Evolutionary conservation across 2,113 vertebrate genomes (phyloP).

Genomic region (Notothenia coriiceps): DNA sequence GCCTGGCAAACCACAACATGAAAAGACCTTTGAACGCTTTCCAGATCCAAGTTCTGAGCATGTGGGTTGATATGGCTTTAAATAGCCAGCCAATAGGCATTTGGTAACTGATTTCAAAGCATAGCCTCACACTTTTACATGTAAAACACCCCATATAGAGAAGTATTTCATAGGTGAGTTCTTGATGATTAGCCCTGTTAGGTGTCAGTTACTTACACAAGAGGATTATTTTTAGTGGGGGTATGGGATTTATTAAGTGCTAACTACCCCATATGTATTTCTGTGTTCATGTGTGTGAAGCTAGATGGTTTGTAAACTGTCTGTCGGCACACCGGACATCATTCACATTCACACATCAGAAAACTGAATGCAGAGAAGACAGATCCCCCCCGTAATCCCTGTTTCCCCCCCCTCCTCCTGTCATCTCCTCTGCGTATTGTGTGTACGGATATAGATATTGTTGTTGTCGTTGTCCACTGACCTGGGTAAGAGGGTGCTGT

Average conservation of each 20-base stretch:
- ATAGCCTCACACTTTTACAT: constrained; percentile 2
- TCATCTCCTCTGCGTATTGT: background rate
- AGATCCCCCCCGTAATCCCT: constrained; percentile 12
- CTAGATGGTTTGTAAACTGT: background rate
- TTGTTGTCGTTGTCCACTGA: constrained; percentile 75
- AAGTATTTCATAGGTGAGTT: constrained; percentile 1
- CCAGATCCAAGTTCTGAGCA: constrained; percentile 35
- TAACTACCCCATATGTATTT: constrained; percentile 13
- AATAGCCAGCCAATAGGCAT: constrained; percentile 8
- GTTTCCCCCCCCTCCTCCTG: background rate
- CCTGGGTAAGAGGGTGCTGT: constrained; percentile 92
- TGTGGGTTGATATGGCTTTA: background rate
- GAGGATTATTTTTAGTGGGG: constrained; percentile 43
- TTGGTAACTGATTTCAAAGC: constrained; percentile 4
- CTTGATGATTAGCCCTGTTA: constrained; percentile 11
- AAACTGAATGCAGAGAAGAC: constrained; percentile 2
- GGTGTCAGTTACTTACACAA: constrained; percentile 43
- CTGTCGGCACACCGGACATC: background rate
- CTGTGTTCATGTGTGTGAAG: background rate
- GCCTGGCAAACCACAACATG: constrained; percentile 17
- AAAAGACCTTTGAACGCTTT: constrained; percentile 46
- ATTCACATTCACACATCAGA: constrained; percentile 10
- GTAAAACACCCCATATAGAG: background rate
- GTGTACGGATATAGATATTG: background rate
- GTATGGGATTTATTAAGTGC: constrained; percentile 19